phyloP scores from a whole-genome alignment of 37 sponge, comb jelly and placozoan genomes.

The Theonella swinhoei region DNA sequence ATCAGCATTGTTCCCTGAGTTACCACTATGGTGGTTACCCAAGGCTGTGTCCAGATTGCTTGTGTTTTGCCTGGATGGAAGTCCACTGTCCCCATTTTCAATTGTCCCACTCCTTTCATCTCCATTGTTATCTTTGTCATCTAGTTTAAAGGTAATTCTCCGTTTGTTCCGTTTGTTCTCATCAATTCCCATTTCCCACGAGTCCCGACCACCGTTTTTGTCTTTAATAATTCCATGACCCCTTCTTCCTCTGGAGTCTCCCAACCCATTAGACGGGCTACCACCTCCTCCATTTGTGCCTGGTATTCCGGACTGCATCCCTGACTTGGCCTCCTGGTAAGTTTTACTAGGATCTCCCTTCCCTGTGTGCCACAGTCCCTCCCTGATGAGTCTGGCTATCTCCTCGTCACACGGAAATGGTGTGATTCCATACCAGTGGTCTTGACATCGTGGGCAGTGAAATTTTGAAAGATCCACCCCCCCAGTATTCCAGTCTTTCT shows the following conservation, averaged over 20 bases:
- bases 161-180: slow-evolving; percentile 21
- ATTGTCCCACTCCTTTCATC: not conserved
- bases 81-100: not conserved
- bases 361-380: slow-evolving; percentile 74
- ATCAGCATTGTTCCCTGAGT: not conserved
- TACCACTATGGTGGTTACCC: not conserved
- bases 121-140: not conserved
- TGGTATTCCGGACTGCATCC: not conserved
- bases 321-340: not conserved
- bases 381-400: slow-evolving; percentile 62
- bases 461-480: slow-evolving; percentile 70
- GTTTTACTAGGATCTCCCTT: not conserved
- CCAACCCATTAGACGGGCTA: not conserved
- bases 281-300: not conserved
- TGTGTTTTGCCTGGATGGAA: not conserved
- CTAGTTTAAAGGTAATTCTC: slow-evolving; percentile 62
- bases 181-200: not conserved
- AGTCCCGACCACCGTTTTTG: not conserved
- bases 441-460: slow-evolving; percentile 84
- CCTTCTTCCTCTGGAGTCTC: not conserved
- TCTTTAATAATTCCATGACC: slow-evolving; percentile 1
- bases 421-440: slow-evolving; percentile 85
- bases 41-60: not conserved
- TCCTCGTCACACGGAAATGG: slow-evolving; percentile 81
- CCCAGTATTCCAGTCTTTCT: slow-evolving; percentile 73